phyloP scores from a whole-genome alignment of 1,140 invertebrate genomes.

The Heliconius eleuchia region DNA sequence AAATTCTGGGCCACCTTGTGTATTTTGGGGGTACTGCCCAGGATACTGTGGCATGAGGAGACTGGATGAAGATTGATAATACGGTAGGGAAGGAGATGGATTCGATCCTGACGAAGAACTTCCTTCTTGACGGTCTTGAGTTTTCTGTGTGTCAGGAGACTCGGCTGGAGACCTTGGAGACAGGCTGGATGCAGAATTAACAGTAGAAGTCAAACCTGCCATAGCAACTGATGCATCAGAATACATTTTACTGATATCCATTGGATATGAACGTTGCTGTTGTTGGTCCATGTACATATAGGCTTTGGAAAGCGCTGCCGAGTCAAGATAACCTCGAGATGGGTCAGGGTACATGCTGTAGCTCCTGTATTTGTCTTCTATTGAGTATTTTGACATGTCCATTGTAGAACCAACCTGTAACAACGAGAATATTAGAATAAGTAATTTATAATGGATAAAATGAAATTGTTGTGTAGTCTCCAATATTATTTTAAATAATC shows the following conservation, averaged over 20 bases:
- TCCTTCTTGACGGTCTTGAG: conserved; percentile 81
- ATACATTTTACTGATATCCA: conserved; percentile 88
- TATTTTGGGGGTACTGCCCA: conserved; percentile 82
- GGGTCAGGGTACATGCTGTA: conserved; percentile 88
- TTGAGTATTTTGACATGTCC: conserved; percentile 89
- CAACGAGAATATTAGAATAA: conserved; percentile 13
- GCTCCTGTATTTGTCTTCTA: conserved; percentile 89
- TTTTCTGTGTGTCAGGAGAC: conserved; percentile 83
- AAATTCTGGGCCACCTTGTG: conserved; percentile 84
- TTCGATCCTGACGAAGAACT: conserved; percentile 84
- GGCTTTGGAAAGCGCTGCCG: conserved; percentile 88
- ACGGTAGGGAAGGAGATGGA: conserved; percentile 84
- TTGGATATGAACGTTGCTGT: conserved; percentile 82
- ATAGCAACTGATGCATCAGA: conserved; percentile 76
- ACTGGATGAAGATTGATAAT: conserved; percentile 82
- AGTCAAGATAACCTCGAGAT: conserved; percentile 87
- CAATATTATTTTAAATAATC: too few relatives aligned
- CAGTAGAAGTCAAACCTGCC: conserved; percentile 67
- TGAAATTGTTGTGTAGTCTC: too few relatives aligned
- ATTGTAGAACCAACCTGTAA: conserved; percentile 87
- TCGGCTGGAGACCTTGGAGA: conserved; percentile 84
- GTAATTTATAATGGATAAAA: too few relatives aligned
- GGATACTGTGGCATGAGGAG: conserved; percentile 85
- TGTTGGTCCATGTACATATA: conserved; percentile 91
- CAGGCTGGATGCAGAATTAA: conserved; percentile 69